Base-by-base conservation (phyloP, 2,797 vertebrate species). In the Okamejei kenojei region DNA sequence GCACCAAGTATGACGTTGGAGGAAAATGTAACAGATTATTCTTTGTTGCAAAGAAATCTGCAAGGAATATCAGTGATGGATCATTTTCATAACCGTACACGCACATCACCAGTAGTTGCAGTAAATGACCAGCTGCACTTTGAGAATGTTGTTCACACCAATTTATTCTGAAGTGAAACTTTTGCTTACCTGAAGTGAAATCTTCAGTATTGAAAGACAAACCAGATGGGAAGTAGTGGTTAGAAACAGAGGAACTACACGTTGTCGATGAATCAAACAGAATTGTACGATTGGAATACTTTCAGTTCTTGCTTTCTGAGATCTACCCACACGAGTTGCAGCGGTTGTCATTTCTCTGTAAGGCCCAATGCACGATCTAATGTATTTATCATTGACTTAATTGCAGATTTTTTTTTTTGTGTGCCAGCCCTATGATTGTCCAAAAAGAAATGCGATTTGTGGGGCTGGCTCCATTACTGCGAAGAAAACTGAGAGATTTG, bases 81-180 rank as follows among this genome's bases (percentile, higher is more conserved):
- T 86, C 5, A 17, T 86, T 86, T 63, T 86, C 82, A 86, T 63
- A 86, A 65, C n/a, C 0, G 0, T 63, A 15, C 1, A 58, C 63
- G 81, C 81, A n/a, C 54, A 61, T 86, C 29, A 32, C 29, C 13
- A 19, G 11, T 63, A 58, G 8, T 15, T 29, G 82, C 58, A 32
- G n/a, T 86, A 10, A 63, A 32, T 32, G 29, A 29, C 15, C 7
- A 86, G 82, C 32, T 63, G 29, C 82, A 65, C 9, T 19, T n/a
- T 63, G 13, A 86, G 8, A 6, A 32, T 65, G 11, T 63, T 15
- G 61, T 32, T 88, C n/a, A 21, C 29, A 29, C n/a, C 19, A 68
- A 68, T 17, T 63, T 68, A 35, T 35, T 35, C n/a, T 88, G 61
- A 88, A 88, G n/a, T 88, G 63, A 88, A 88, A 88, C 84, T 88